Conservation (phyloP, 2,888 invertebrate genomes). For the Dryomyza anilis region DNA sequence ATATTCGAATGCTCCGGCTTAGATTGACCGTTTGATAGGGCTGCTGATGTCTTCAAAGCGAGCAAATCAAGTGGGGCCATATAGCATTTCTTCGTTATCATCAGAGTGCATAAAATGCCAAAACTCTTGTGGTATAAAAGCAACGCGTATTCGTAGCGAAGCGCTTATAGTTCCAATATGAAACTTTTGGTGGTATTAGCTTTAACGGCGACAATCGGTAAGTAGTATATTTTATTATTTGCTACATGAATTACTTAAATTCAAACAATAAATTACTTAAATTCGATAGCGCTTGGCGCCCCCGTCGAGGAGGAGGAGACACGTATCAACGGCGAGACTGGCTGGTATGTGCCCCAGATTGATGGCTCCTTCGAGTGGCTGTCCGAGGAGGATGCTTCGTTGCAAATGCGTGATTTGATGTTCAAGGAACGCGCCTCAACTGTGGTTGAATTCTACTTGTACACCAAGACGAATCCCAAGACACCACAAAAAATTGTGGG, state of each 20-base stretch:
- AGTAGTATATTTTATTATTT: background rate
- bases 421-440: background rate
- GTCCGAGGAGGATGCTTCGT: conserved; percentile 16
- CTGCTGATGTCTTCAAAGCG: too few species aligned
- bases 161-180: too few species aligned
- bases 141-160: too few species aligned
- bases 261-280: too few species aligned
- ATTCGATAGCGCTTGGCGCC: conserved; percentile 1
- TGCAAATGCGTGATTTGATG: background rate
- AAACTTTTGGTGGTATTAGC: background rate
- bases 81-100: too few species aligned
- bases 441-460: conserved; percentile 42
- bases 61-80: too few species aligned
- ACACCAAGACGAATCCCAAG: conserved; percentile 42
- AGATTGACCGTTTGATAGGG: too few species aligned
- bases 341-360: conserved; percentile 37
- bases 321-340: conserved; percentile 35
- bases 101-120: too few species aligned
- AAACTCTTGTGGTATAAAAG: too few species aligned
- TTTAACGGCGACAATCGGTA: background rate
- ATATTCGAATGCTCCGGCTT: too few species aligned
- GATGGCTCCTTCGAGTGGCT: conserved; percentile 36
- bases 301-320: conserved; percentile 5
- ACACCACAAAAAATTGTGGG: conserved; percentile 39
- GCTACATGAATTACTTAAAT: background rate